Conservation (phyloP, 2,797 vertebrate species). For the Coregonus suidteri region DNA sequence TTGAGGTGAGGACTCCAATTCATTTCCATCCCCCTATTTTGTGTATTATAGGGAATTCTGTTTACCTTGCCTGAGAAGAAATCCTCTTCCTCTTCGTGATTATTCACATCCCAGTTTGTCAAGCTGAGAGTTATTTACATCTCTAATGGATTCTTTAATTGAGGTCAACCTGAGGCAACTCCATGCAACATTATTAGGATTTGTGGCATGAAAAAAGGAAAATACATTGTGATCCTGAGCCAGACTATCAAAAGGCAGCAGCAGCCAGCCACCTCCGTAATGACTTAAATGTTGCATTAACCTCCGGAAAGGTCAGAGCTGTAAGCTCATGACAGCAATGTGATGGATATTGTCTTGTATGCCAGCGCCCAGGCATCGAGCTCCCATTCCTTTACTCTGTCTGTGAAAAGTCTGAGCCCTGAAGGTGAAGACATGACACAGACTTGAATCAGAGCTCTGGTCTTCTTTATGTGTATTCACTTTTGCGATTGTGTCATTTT, state of each 20-base stretch:
- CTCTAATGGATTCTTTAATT: conserved; percentile 76
- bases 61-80: conserved; percentile 64
- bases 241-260: conserved; percentile 11
- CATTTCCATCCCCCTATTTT: conserved; percentile 24
- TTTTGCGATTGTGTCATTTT: not conserved
- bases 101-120: conserved; percentile 62
- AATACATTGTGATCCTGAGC: not conserved
- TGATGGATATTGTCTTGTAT: conserved; percentile 49
- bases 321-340: conserved; percentile 51
- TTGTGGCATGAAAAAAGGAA: not conserved
- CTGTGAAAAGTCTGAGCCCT: not conserved
- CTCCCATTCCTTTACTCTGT: not conserved
- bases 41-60: conserved; percentile 42
- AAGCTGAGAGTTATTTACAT: conserved; percentile 73
- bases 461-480: not conserved
- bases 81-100: conserved; percentile 56
- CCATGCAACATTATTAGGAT: conserved; percentile 26
- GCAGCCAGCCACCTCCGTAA: conserved; percentile 18
- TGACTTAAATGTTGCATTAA: conserved; percentile 47
- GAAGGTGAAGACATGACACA: not conserved
- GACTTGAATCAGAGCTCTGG: not conserved
- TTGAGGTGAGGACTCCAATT: conserved; percentile 32
- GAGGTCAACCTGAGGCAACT: conserved; percentile 69
- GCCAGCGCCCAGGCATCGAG: conserved; percentile 25
- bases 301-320: conserved; percentile 55